Conservation (phyloP, 2,797 vertebrate genomes). For the Arnoldichthys spilopterus region DNA sequence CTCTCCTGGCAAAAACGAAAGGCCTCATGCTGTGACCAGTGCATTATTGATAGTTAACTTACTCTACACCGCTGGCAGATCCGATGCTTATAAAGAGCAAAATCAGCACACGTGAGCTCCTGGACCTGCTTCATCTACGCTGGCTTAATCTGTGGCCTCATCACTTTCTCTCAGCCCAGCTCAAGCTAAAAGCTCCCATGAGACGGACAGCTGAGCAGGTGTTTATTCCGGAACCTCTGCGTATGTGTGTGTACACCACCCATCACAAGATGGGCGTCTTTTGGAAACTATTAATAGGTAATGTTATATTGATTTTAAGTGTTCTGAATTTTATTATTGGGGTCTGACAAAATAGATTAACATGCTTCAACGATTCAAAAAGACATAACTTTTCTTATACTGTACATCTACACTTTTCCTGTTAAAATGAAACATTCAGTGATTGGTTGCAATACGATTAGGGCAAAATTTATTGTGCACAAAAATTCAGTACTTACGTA, state of each 20-base stretch:
- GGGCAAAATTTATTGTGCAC: too few relatives aligned
- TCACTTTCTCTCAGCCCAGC: conserved; percentile 36
- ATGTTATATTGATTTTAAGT: too few relatives aligned
- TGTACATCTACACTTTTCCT: too few relatives aligned
- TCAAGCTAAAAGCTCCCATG: conserved; percentile 45
- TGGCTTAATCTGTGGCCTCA: conserved; percentile 34
- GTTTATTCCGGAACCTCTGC: conserved; percentile 30
- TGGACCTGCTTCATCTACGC: conserved; percentile 49
- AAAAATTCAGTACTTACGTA: too few relatives aligned
- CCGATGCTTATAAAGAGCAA: conserved; percentile 48
- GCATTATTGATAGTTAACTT: conserved; percentile 60
- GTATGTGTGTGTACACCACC: neutral
- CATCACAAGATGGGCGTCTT: too few relatives aligned
- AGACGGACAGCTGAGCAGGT: conserved; percentile 35
- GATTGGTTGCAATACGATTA: too few relatives aligned
- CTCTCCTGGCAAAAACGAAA: neutral
- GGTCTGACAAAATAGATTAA: too few relatives aligned
- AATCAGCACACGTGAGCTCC: conserved; percentile 55
- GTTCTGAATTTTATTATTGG: too few relatives aligned
- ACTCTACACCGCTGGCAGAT: conserved; percentile 55
- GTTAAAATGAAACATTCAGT: too few relatives aligned
- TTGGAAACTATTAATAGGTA: too few relatives aligned
- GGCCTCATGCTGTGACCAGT: conserved; percentile 8
- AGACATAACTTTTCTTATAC: too few relatives aligned
- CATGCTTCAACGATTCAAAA: too few relatives aligned